phyloP scores from a whole-genome alignment of 1,140 invertebrate species.

The Heliconius congener region DNA sequence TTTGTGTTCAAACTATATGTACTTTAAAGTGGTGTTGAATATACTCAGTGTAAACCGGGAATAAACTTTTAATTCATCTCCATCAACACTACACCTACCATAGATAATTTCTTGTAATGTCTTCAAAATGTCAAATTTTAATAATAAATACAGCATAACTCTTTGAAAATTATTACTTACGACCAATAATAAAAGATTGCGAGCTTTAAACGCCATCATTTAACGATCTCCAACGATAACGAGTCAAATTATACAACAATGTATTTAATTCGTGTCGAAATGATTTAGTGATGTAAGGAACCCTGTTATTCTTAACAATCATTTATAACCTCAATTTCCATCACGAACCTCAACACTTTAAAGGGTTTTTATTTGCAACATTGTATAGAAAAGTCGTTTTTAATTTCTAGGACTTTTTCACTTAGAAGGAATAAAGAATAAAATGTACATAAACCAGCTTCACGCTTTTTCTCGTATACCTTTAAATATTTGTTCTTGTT shows the following conservation, averaged over 20 bases:
- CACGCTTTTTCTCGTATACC: no score
- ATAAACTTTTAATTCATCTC: no score
- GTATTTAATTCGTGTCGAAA: conserved; percentile 18
- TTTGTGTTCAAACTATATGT: no score
- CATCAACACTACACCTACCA: no score
- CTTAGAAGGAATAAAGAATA: no score
- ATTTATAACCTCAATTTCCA: conserved; percentile 17
- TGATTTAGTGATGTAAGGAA: conserved; percentile 21
- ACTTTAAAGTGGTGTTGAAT: no score
- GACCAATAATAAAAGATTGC: conserved; percentile 1
- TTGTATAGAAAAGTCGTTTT: background rate
- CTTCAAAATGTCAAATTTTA: no score
- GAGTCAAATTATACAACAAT: conserved; percentile 22
- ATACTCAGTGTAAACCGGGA: no score
- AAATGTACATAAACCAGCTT: no score
- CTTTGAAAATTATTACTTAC: background rate
- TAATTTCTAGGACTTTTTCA: background rate
- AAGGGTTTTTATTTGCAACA: background rate
- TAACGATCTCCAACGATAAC: conserved; percentile 8
- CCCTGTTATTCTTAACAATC: conserved; percentile 19
- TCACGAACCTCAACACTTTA: conserved; percentile 23
- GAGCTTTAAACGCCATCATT: background rate
- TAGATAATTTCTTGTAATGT: no score
- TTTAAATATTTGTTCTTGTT: no score
- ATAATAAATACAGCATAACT: background rate